A percentile compares a stretch with the other conserved stretches of the same genome.
phyloP scores from a whole-genome alignment of 35 echinoderm and acorn worm genomes.

The Ophiothrix spiculata region DNA sequence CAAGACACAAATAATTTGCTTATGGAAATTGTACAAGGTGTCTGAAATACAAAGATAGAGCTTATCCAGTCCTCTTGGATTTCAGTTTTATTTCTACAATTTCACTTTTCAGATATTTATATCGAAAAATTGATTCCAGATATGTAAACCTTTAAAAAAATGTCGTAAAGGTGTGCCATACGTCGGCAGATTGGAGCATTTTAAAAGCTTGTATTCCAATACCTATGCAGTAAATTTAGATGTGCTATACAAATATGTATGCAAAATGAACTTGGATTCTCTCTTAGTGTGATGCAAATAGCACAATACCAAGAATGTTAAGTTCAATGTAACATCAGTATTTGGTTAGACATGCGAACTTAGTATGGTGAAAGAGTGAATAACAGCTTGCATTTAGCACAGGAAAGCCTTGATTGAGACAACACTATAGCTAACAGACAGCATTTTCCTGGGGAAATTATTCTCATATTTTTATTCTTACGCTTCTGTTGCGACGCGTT shows the following conservation, averaged over 20 bases:
- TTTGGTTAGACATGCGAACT: neutral
- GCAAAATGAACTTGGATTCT: neutral
- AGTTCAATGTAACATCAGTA: neutral
- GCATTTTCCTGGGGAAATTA: slow-evolving; percentile 9
- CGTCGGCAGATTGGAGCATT: neutral
- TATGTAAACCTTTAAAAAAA: neutral
- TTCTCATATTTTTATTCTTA: slow-evolving; percentile 5
- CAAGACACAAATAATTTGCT: neutral
- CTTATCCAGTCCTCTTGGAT: neutral
- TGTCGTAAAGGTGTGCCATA: neutral
- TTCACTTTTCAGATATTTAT: neutral
- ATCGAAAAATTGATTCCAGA: neutral
- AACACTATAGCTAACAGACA: slow-evolving; percentile 1
- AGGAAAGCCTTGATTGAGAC: neutral
- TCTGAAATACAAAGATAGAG: neutral
- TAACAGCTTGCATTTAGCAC: neutral
- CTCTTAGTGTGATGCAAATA: neutral
- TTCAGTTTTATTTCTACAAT: neutral
- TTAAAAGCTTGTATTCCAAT: neutral
- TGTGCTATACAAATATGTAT: neutral
- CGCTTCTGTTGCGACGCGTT: neutral
- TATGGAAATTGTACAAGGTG: neutral
- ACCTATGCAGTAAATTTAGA: neutral
- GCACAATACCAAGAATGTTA: neutral
- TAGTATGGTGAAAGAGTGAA: neutral